phyloP scores from a whole-genome alignment of 2,888 invertebrate genomes.

The Neria commutata region DNA sequence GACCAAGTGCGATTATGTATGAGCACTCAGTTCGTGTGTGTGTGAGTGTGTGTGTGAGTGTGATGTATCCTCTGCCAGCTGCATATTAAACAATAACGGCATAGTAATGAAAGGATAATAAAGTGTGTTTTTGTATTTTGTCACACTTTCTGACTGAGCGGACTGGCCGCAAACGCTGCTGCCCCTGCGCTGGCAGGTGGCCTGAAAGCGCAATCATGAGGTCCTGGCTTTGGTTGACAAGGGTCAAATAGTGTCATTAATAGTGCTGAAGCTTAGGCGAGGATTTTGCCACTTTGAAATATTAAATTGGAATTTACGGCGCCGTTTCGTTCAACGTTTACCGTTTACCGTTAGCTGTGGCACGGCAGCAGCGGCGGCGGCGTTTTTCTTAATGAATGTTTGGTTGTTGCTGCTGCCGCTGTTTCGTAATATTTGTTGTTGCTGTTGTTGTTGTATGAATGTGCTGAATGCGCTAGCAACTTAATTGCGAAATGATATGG shows the following conservation, averaged over 20 bases:
- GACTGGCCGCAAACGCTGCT: too few relatives aligned
- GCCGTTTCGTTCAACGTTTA: too few relatives aligned
- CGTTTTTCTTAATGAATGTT: not conserved
- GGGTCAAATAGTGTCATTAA: conserved; percentile 16
- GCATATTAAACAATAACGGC: conserved; percentile 3
- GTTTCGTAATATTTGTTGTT: too few relatives aligned
- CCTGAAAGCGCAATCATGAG: not conserved
- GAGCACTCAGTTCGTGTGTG: not conserved
- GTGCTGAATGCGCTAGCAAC: too few relatives aligned
- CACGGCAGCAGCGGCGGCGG: not conserved
- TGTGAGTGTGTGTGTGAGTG: not conserved
- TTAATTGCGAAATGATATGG: not conserved
- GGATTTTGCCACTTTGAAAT: not conserved
- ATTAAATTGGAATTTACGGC: not conserved
- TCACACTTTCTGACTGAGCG: conserved; percentile 7
- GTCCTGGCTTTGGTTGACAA: not conserved
- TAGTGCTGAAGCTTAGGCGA: not conserved
- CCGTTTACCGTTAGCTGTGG: too few relatives aligned
- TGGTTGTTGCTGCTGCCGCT: too few relatives aligned
- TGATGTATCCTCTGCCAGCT: not conserved
- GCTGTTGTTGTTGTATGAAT: too few relatives aligned
- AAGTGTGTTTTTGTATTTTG: conserved; percentile 8
- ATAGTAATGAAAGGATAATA: conserved; percentile 11
- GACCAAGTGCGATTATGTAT: not conserved
- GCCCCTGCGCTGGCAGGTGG: not conserved